Base-by-base conservation (phyloP, 2,113 vertebrate genomes). In the Myocastor coypus region DNA sequence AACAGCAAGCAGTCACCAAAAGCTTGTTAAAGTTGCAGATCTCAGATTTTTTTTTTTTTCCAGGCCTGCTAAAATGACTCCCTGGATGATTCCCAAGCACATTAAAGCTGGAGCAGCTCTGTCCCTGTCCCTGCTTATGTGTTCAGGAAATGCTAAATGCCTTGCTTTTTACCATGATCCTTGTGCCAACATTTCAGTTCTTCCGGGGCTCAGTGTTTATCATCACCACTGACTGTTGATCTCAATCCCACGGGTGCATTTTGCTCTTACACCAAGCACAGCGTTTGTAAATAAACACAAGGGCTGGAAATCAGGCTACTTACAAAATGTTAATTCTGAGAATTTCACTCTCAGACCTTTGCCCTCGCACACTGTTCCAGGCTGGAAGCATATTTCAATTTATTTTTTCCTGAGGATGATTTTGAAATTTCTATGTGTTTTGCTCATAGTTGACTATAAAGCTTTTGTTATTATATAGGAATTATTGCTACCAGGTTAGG, bases 141-240 rank as follows among this genome's bases (percentile, higher is more conserved):
- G 34, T 68, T 83, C 85, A 86, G 77, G 83, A 96, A 96, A 88
- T 59, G 24, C 80, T 75, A 57, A 86, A 34, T 52, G 71, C 32
- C 94, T 83, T 83, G n/a, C 59, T 94, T 82, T 20, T 89, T 32
- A 0, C 46, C 77, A 7, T 34, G 26, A 26, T 90, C 34, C 0
- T 71, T 90, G 46, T 32, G 40, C 55, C 28, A 86, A 24, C 68
- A 73, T 64, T 86, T 83, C 10, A 68, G 0, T 64, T 89, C 57
- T 30, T 0, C 34, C 42, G 52, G 75, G 50, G 37, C 32, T 87
- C 50, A 13, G 6, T 24, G 12, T 83, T 34, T 87, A 61, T 66
- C 50, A 9, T 50, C 10, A 59, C 34, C 22, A 42, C 26, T 85
- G 40, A 50, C 34, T 69, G 40, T 80, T 92, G 63, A 42, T 69